These are phyloP conservation scores for Holotrichia oblita DNA, from an alignment of 1,140 invertebrate genomes.

Conservation along the genomic window DNA sequence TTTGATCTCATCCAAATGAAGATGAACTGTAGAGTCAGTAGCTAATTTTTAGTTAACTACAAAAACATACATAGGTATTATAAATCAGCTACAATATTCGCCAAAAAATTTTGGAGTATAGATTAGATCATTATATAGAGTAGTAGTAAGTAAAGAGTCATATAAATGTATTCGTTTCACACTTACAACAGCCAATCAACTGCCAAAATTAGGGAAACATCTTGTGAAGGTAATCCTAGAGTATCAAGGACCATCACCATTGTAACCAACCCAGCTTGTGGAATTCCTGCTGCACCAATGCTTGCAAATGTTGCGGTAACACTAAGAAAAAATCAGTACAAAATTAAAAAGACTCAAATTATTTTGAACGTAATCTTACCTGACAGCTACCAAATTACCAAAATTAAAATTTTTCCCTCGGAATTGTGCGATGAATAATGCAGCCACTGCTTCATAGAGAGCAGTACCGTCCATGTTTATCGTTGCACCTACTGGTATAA, in stretches of 20 bases:
- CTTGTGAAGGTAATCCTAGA: conserved; percentile 89
- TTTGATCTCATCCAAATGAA: no score
- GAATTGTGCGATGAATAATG: conserved; percentile 94
- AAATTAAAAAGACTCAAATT: no score
- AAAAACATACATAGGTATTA: no score
- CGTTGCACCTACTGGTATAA: conserved; percentile 94
- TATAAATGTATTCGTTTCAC: background rate
- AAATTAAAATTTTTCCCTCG: conserved; percentile 78
- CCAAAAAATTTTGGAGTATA: no score
- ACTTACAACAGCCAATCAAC: conserved; percentile 97
- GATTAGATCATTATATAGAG: no score
- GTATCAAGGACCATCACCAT: conserved; percentile 97
- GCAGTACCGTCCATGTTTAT: conserved; percentile 98
- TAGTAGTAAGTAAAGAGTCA: no score
- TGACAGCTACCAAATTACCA: conserved; percentile 88
- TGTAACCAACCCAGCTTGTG: conserved; percentile 92
- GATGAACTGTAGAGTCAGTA: no score
- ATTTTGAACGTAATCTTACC: conserved; percentile 65
- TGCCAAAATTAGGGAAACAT: conserved; percentile 91
- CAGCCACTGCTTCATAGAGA: conserved; percentile 93
- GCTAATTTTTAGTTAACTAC: no score
- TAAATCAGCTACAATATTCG: no score
- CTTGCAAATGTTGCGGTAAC: conserved; percentile 94
- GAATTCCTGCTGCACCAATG: conserved; percentile 96
- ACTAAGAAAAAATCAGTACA: conserved; percentile 62